Base-by-base conservation (phyloP, 2,888 invertebrate species). In the Girardia tigrina region DNA sequence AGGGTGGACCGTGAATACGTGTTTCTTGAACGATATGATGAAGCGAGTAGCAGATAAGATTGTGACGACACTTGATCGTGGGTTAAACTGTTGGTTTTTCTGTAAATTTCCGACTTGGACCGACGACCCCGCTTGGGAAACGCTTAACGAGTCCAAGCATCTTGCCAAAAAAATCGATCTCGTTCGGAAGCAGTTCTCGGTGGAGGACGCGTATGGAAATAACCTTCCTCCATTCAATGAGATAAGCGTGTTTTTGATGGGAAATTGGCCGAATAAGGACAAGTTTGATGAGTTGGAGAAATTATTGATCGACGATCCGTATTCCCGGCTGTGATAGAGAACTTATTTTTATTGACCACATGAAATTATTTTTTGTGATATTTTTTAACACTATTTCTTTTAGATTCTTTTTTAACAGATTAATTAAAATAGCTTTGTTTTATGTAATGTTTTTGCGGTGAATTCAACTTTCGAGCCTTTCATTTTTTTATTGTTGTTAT, bases 141-240 rank as follows among this genome's bases (percentile, higher is more conserved):
- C 75, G 14, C 75, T 75, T 16, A 28, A 75, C 28, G 1, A 74
- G 20, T 73, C 20, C 23, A 20, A 16, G 16, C 26, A 26, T 26
- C 74, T 28, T 28, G 28, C 75, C 4, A 28, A 26, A 23, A 26
- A 29, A n/a, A 29, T 73, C 28, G 76, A 75, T 28, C 75, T 27
- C n/a, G n/a, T 29, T 20, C 20, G 20, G 2, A 75, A 29, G 14
- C n/a, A n/a, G n/a, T 75, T 75, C 75, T 20, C 36, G 2, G 26
- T 75, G n/a, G 29, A 75, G 42, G 75, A 75, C 36, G 75, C 75
- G n/a, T 75, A 75, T 28, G 74, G 75, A 28, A 28, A 16, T n/a
- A 75, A n/a, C 0, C 29, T 75, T 2, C 6, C 29, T 16, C 75
- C 75, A n/a, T 16, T n/a, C 29, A 75, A 75, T 28, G 75, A 75